Base-by-base conservation (phyloP, 2,113 vertebrate genomes). In the Callocephalon fimbriatum region DNA sequence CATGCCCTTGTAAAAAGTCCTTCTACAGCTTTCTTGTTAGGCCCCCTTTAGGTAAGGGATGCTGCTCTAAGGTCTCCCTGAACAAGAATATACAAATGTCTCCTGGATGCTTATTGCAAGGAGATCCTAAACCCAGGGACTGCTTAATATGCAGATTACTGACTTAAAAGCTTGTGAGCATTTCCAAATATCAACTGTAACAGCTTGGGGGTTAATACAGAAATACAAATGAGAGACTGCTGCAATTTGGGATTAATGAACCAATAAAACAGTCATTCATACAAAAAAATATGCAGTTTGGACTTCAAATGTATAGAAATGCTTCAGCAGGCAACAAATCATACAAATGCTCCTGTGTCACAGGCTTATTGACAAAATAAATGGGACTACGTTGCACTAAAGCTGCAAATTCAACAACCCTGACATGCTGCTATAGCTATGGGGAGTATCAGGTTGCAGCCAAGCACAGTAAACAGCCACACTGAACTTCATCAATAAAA, bases 171-270 rank as follows among this genome's bases (percentile, higher is more conserved):
- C 51, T 54, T 76, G 22, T 56, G 45, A 92, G 56, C 62, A 23
- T 50, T 88, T 74, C 42, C 35, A 75, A 8, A 22, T 54, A 75
- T 21, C 48, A 74, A 59, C 80, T 76, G 45, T 15, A 88, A 84
- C 25, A 56, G 66, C 92, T 81, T 86, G 72, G 37, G 50, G 73
- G 32, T 44, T 70, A 71, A 79, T 61, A 92, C 5, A 71, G 68
- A 74, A 87, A 83, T 75, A 94, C 27, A 75, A 76, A 88, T 86
- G 42, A 38, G 68, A 58, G n/a, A 53, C 44, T 73, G 75, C 73
- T 88, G 61, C 22, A 90, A 45, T 21, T 75, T 76, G n/a, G 38
- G 48, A 86, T 87, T 95, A 95, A 97, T 91, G 90, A 93, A 75
- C 72, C 85, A 62, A 86, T 94, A 88, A 96, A 90, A 71, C 45